Percentiles rank a stretch among this genome's conserved stretches.
These are phyloP conservation scores for Sarcophaga bullata DNA, from an alignment of 1,140 invertebrate species.

Conservation along the genomic window DNA sequence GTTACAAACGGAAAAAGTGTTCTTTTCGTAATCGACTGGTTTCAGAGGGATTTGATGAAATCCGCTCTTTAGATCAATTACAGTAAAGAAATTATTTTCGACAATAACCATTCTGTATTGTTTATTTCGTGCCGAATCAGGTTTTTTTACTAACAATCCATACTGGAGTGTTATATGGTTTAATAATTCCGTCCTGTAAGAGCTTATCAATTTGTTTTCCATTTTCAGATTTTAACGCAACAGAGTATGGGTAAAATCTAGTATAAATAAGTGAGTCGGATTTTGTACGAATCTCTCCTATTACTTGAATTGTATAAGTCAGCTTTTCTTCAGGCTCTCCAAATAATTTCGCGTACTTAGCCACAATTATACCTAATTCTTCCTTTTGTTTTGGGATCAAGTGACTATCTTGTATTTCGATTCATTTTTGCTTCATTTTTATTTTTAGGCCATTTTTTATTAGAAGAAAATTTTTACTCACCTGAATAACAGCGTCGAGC, in stretches of 20 bases:
- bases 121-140: slow-evolving; percentile 49
- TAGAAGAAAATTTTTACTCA: slow-evolving; percentile 44
- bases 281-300: slow-evolving; percentile 46
- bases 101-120: slow-evolving; percentile 61
- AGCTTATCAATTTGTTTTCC: slow-evolving; percentile 45
- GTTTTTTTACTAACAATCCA: slow-evolving; percentile 46
- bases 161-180: slow-evolving; percentile 49
- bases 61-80: slow-evolving; percentile 66
- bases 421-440: slow-evolving; percentile 44
- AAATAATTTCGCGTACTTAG: no score
- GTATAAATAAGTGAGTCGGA: slow-evolving; percentile 47
- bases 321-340: slow-evolving; percentile 45
- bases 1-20: no score
- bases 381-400: slow-evolving; percentile 9
- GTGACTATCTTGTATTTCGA: slow-evolving; percentile 41
- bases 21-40: no score
- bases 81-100: slow-evolving; percentile 62
- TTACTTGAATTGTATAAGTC: no score
- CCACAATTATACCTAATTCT: no score
- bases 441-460: no score
- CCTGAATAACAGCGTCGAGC: slow-evolving; percentile 44
- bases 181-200: slow-evolving; percentile 47
- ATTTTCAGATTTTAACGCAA: slow-evolving; percentile 44
- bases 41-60: slow-evolving; percentile 66
- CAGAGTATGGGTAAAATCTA: slow-evolving; percentile 45